Percentiles rank a stretch among this genome's conserved stretches.
Evolutionary conservation across 2,888 invertebrate genomes (phyloP).

Genomic region (Drosophila nr. fundita): DNA sequence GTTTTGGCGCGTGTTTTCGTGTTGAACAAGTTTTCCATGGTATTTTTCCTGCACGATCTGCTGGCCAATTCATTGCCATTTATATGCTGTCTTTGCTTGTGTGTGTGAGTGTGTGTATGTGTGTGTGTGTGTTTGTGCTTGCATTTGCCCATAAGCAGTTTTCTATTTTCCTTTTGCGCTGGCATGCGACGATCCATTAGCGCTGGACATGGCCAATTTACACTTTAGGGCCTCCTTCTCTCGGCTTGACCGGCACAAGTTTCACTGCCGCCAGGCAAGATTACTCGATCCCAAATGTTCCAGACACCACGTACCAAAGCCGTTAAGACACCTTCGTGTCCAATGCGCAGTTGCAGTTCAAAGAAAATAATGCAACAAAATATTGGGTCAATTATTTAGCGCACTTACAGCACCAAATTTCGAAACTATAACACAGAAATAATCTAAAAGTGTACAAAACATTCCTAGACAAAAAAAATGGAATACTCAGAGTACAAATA

Average conservation of each 20-base stretch:
- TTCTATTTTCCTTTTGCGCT: conserved; percentile 53
- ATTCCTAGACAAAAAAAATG: not conserved
- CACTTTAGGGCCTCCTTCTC: conserved; percentile 52
- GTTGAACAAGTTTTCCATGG: conserved; percentile 63
- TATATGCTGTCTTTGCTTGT: conserved; percentile 17
- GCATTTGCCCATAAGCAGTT: conserved; percentile 39
- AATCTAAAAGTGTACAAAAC: not conserved
- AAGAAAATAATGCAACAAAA: conserved; percentile 2
- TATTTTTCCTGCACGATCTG: conserved; percentile 56
- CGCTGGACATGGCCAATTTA: conserved; percentile 69
- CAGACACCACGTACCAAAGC: conserved; percentile 51
- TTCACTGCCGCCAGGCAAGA: conserved; percentile 45
- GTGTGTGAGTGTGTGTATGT: too few species aligned
- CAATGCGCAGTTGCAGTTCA: conserved; percentile 12
- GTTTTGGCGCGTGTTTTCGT: conserved; percentile 70
- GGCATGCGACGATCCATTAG: conserved; percentile 63
- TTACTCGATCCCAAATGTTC: conserved; percentile 25
- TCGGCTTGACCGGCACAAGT: conserved; percentile 44
- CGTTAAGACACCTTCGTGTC: conserved; percentile 29
- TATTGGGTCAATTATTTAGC: not conserved
- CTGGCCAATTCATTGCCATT: conserved; percentile 55
- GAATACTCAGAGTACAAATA: not conserved
- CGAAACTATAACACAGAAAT: not conserved
- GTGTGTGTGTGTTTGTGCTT: not conserved
- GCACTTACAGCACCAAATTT: not conserved